Percentiles rank a stretch among this genome's conserved stretches.
Conservation (phyloP, 2,113 vertebrate genomes). For the Hippolais icterina region DNA sequence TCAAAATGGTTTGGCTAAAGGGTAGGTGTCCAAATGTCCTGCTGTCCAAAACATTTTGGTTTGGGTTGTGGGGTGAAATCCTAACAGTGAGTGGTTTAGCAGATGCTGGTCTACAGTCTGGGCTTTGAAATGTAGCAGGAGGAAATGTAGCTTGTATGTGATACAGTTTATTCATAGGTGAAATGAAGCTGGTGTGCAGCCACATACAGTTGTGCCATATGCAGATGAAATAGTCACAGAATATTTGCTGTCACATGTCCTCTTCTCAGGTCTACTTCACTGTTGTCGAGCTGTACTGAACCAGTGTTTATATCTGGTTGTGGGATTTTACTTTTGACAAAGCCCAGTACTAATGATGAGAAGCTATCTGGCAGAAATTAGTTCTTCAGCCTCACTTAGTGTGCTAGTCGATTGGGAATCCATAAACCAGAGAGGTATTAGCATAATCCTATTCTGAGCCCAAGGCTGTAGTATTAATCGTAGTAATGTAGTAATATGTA, state of each 20-base stretch:
- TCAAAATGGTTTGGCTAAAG: neutral
- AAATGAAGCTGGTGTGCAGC: neutral
- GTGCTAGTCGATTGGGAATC: neutral
- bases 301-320: neutral
- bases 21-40: neutral
- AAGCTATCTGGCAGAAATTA: neutral
- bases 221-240: neutral
- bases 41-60: neutral
- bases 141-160: neutral
- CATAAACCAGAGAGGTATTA: neutral
- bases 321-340: neutral
- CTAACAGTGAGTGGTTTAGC: neutral
- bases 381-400: neutral
- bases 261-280: neutral
- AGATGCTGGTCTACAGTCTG: neutral
- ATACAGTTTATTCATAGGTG: neutral
- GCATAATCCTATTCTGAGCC: neutral
- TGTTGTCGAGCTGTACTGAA: neutral
- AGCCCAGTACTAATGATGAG: neutral
- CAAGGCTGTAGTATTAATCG: neutral
- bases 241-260: fast-evolving
- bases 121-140: neutral
- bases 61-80: neutral
- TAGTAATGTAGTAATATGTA: neutral
- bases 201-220: neutral